Evolutionary conservation across 1,140 invertebrate species (phyloP).

Genomic region (Saccostrea echinata): DNA sequence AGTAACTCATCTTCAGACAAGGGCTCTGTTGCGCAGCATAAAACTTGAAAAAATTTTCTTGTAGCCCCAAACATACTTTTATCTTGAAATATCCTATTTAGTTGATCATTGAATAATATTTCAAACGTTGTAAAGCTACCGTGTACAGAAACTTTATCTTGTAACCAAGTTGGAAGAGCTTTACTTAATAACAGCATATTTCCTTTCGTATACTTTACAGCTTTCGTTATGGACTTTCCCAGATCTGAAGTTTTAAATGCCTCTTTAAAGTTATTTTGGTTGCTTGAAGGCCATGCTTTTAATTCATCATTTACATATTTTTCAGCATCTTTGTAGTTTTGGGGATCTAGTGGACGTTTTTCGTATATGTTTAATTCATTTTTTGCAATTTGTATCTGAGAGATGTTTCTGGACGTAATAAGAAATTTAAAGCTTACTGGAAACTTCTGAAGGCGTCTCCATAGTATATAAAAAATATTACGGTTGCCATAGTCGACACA

Average conservation of each 20-base stretch:
- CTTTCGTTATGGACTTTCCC: not conserved
- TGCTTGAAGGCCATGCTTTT: not conserved
- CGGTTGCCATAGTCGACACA: constrained; percentile 29
- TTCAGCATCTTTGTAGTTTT: not conserved
- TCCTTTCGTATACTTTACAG: not conserved
- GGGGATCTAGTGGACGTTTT: not conserved
- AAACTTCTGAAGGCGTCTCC: not conserved
- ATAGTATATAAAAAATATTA: constrained; percentile 27
- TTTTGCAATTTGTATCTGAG: not conserved
- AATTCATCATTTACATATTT: not conserved
- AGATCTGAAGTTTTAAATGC: not conserved
- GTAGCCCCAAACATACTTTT: not conserved
- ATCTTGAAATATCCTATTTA: not conserved
- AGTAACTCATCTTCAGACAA: not conserved
- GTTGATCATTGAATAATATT: not conserved
- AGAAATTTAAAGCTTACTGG: constrained; percentile 29
- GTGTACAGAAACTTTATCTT: not conserved
- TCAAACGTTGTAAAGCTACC: not conserved
- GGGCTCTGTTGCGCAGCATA: not conserved
- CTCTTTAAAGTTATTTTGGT: not conserved
- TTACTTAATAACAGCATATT: not conserved
- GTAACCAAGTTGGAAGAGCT: not conserved
- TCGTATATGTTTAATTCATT: not conserved
- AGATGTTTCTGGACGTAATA: constrained; percentile 34
- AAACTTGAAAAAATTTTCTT: not conserved